A percentile compares a stretch with the other conserved stretches of the same genome.
Evolutionary conservation across 2,797 vertebrate species (phyloP).

Genomic region (Argentina silus): DNA sequence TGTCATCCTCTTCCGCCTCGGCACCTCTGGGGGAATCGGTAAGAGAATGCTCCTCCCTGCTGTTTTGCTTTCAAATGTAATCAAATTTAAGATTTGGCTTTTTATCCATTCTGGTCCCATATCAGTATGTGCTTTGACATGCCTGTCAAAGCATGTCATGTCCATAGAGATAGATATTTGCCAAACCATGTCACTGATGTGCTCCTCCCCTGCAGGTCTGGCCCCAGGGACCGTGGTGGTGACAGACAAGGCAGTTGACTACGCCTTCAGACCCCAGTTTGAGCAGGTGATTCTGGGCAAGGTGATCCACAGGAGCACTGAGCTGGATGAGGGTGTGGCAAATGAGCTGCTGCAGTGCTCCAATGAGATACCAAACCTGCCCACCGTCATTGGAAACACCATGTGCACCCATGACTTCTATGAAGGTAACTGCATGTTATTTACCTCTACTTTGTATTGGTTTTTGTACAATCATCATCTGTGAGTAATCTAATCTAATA

Average conservation of each 20-base stretch:
- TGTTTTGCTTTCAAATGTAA: too few species aligned
- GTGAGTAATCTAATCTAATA: too few species aligned
- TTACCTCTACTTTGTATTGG: not conserved
- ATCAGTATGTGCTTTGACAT: too few species aligned
- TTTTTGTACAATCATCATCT: too few species aligned
- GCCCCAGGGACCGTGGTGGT: conserved; percentile 84
- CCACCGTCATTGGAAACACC: conserved; percentile 81
- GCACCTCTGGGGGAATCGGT: conserved; percentile 91
- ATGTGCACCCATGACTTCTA: conserved; percentile 92
- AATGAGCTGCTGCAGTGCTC: conserved; percentile 82
- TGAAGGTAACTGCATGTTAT: conserved; percentile 74
- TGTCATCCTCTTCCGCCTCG: conserved; percentile 82
- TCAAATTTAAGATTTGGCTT: too few species aligned
- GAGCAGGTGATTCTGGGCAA: conserved; percentile 88
- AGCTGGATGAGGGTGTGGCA: conserved; percentile 82
- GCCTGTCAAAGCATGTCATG: too few species aligned
- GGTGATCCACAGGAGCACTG: conserved; percentile 81
- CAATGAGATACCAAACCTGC: conserved; percentile 73
- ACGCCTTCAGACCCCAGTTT: conserved; percentile 81
- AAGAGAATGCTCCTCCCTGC: conserved; percentile 19
- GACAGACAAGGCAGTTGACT: conserved; percentile 83
- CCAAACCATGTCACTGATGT: not conserved
- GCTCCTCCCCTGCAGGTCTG: conserved; percentile 69
- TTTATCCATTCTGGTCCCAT: too few species aligned
- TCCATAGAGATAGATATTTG: too few species aligned